A percentile compares a stretch with the other conserved stretches of the same genome.
Conservation (phyloP, 2,888 invertebrate genomes). For the Acrocera orbiculus region DNA sequence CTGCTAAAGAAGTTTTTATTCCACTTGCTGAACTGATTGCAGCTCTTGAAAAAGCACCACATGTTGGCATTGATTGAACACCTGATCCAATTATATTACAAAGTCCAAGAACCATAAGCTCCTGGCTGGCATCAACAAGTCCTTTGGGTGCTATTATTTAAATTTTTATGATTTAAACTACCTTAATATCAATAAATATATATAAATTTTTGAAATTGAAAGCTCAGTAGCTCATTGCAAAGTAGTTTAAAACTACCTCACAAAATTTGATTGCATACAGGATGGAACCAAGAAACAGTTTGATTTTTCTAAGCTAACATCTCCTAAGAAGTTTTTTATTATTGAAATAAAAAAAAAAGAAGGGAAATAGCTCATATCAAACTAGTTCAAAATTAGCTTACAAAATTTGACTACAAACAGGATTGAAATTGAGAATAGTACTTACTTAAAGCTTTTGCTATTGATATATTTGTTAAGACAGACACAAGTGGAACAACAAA, state of each 20-base stretch:
- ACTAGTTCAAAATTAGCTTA: no score
- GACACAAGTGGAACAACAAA: conserved; percentile 70
- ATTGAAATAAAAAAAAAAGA: no score
- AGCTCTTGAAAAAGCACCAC: conserved; percentile 73
- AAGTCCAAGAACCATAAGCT: conserved; percentile 68
- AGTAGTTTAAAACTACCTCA: conserved; percentile 1
- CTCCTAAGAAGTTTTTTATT: no score
- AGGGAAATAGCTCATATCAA: no score
- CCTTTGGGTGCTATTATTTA: conserved; percentile 41
- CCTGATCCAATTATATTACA: conserved; percentile 71
- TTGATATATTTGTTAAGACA: conserved; percentile 81
- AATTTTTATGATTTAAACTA: conserved; percentile 4
- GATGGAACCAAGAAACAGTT: no score
- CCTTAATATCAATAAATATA: not conserved
- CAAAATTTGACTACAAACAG: no score
- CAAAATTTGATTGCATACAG: no score
- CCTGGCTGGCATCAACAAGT: conserved; percentile 71
- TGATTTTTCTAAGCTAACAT: no score
- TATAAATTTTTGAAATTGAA: no score
- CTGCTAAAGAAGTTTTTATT: conserved; percentile 58
- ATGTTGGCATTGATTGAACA: conserved; percentile 72
- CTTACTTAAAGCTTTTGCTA: conserved; percentile 84
- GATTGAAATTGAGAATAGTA: conserved; percentile 12
- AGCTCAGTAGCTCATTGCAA: no score
- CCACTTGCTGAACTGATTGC: conserved; percentile 81